phyloP scores from a whole-genome alignment of 1,140 invertebrate genomes.

The Babylonia areolata region DNA sequence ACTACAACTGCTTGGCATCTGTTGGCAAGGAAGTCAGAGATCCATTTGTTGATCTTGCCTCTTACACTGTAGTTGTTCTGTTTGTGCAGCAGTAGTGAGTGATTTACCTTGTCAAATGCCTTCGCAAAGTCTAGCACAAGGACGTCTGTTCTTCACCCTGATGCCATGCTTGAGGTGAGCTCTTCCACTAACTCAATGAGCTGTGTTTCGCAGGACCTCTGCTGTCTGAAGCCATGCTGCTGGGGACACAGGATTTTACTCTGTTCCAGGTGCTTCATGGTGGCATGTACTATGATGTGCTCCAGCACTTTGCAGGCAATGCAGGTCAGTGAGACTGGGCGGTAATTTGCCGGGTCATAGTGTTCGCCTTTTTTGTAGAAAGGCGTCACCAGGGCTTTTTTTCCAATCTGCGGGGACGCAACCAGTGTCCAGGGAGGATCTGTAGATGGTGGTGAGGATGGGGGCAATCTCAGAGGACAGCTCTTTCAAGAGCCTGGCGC shows the following conservation, averaged over 20 bases:
- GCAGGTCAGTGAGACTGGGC: conserved; percentile 43
- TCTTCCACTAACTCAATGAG: conserved; percentile 4
- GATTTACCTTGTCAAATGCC: conserved; percentile 46
- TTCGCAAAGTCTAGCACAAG: too few species aligned
- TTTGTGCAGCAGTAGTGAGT: conserved; percentile 36
- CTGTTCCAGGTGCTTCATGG: conserved; percentile 34
- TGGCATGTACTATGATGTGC: conserved; percentile 31
- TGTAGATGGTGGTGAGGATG: conserved; percentile 30
- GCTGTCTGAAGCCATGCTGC: conserved; percentile 41
- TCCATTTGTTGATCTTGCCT: too few species aligned
- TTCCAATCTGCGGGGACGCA: too few species aligned
- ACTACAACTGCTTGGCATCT: conserved; percentile 36
- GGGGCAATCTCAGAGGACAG: conserved; percentile 31
- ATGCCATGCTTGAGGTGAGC: neutral
- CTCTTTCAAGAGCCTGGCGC: conserved; percentile 29
- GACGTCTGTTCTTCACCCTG: neutral
- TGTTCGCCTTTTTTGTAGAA: conserved; percentile 27
- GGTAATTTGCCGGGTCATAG: conserved; percentile 36
- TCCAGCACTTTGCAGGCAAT: conserved; percentile 39
- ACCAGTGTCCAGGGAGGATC: neutral
- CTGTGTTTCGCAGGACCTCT: conserved; percentile 17
- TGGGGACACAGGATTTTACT: neutral
- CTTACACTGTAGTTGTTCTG: neutral
- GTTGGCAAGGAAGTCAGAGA: conserved; percentile 20
- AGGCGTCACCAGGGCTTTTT: too few species aligned